Evolutionary conservation across 2,888 invertebrate genomes (phyloP), one percentile per base, ranked within the genome.

Genomic region (Acanthosepion pharaonis): DNA sequence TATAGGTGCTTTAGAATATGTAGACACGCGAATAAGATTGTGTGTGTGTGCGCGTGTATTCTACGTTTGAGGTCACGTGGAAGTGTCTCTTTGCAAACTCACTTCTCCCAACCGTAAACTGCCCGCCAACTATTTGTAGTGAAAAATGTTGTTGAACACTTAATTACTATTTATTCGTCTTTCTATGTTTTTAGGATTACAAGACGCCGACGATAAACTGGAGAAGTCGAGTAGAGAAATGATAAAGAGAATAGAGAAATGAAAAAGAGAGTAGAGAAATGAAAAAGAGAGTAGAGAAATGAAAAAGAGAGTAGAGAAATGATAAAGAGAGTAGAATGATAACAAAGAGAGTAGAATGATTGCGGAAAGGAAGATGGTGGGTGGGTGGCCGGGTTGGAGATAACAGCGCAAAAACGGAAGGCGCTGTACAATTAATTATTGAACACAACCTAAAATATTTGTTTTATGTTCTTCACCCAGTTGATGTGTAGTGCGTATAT

Each of bases 91-190:
- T 78, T 78, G 78, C 78, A 78, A 23, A n/a, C n/a, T n/a, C 78
- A 78, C 78, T 15, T 78, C n/a, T 78, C 78, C n/a, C 78, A 78
- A 33, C 9, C n/a, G 78, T 78, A 78, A 78, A 78, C 78, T 78
- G 78, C 78, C 78, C 78, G 78, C 78, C n/a, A 78, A 78, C 78
- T n/a, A 78, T 78, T 33, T n/a, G n/a, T 9, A 78, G 78, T n/a
- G 78, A 78, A 78, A 78, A 78, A n/a, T n/a, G 78, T n/a, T 78
- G 78, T 78, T n/a, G n/a, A 78, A 78, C 78, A 78, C 78, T 78
- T 78, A 78, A 78, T 78, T 78, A 78, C 78, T n/a, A 33, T 78
- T n/a, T 78, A 78, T 78, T 78, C 78, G 78, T 33, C n/a, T 11
- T 78, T 78, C 18, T n/a, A 78, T 78, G 78, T 78, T 78, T 33